Evolutionary conservation across 2,113 vertebrate species (phyloP), one percentile per base, ranked within the genome.

Genomic region (Bos indicus): DNA sequence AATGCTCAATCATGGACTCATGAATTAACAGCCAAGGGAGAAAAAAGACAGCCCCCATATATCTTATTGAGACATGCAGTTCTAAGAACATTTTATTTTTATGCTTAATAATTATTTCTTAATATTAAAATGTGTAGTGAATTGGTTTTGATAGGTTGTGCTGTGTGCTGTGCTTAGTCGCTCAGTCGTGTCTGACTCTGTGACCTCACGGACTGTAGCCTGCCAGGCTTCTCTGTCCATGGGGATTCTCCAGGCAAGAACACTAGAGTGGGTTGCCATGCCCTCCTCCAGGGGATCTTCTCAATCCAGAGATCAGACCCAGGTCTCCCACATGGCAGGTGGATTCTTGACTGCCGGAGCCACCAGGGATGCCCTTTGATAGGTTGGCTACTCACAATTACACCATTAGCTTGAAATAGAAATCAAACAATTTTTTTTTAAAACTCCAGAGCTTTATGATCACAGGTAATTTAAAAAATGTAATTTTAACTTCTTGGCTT

Each of bases 381-480:
- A 95, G 94, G 96, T 84, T 94, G 85, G 51, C 23, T 48, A 48
- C 91, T 92, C 82, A 60, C 48, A 93, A 96, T 80, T 93, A 51
- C 74, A 67, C 94, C 94, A 74, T 95, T 92, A 92, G 88, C 60
- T 96, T 91, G 74, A 36, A 87, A 64, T 60, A 94, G 57, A 36
- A 87, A 59, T 26, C 21, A 94, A 93, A 86, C 36, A 5, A 52
- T 40, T 19, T 60, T 52, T 86, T 36, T 62, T 3, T 46, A 7
- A 56, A 89, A 97, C 90, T 91, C 94, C 30, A 48, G 82, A 91
- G 56, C 77, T 97, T 88, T 91, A 71, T 43, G 92, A 94, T 97
- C 96, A 95, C 82, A 94, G 97, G 95, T 98, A 97, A 98, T 97
- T 98, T 94, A 86, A 95, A 98, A 98, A 97, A 97, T 90, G 80